Conservation (phyloP, 2,888 invertebrate genomes). For the Coleophora flavipennella region DNA sequence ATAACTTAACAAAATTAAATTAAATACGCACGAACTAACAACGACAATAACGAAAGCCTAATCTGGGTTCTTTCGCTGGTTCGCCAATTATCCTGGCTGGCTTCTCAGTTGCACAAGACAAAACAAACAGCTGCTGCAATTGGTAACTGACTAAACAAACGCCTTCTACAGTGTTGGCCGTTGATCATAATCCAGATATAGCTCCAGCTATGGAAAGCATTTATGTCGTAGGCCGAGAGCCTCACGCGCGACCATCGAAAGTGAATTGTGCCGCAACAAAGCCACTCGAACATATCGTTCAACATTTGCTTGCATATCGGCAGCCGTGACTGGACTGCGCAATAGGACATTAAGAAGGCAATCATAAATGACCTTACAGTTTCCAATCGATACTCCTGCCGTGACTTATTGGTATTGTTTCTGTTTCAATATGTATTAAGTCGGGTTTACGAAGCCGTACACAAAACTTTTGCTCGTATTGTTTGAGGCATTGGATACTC, state of each 20-base stretch:
- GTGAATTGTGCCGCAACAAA: slow-evolving; percentile 49
- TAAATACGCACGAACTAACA: slow-evolving; percentile 60
- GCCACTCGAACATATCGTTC: slow-evolving; percentile 32
- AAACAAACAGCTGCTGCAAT: slow-evolving; percentile 60
- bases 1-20: slow-evolving; percentile 52
- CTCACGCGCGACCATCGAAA: slow-evolving; percentile 59
- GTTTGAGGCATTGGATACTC: background rate
- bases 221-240: slow-evolving; percentile 51
- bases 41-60: slow-evolving; percentile 53
- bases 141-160: slow-evolving; percentile 46
- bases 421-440: slow-evolving; percentile 19
- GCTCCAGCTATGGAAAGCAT: slow-evolving; percentile 47
- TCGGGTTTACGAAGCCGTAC: background rate
- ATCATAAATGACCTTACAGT: slow-evolving; percentile 36
- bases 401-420: slow-evolving; percentile 27
- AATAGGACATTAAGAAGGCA: slow-evolving; percentile 45
- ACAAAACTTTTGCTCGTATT: background rate
- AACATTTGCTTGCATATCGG: slow-evolving; percentile 26
- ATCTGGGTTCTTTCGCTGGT: slow-evolving; percentile 27
- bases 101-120: slow-evolving; percentile 65
- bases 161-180: slow-evolving; percentile 32
- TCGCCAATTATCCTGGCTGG: slow-evolving; percentile 60
- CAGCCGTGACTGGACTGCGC: slow-evolving; percentile 48
- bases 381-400: slow-evolving; percentile 22
- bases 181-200: slow-evolving; percentile 64